phyloP scores from a whole-genome alignment of 2,113 vertebrate species.

The Cyrtonyx montezumae region DNA sequence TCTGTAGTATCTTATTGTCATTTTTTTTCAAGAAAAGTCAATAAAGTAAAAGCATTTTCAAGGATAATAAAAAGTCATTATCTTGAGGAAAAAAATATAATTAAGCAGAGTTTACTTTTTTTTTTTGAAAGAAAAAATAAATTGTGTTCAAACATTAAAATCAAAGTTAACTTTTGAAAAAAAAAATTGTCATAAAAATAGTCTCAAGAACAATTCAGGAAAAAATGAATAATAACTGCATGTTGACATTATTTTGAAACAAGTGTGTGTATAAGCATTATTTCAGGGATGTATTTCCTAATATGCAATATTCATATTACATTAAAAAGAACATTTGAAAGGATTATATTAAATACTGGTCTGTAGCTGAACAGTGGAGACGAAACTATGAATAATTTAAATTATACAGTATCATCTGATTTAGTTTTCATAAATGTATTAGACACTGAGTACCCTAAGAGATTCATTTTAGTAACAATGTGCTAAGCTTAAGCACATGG shows the following conservation, averaged over 20 bases:
- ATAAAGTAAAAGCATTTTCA: constrained; percentile 31
- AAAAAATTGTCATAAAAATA: not conserved
- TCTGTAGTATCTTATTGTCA: constrained; percentile 7
- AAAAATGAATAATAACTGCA: not conserved
- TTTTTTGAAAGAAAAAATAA: constrained; percentile 48
- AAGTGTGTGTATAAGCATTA: not conserved
- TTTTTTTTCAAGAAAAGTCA: constrained; percentile 11
- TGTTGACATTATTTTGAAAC: not conserved
- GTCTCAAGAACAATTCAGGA: not conserved
- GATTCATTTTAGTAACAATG: not conserved
- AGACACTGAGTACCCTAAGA: not conserved
- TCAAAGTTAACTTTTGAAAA: constrained; percentile 1
- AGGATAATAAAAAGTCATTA: constrained; percentile 40
- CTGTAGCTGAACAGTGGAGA: not conserved
- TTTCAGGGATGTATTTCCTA: not conserved
- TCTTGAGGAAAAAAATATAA: not conserved
- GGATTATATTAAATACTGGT: not conserved
- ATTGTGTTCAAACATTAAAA: constrained; percentile 42
- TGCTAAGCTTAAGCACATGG: not conserved
- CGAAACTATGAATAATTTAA: not conserved
- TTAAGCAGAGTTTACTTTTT: not conserved
- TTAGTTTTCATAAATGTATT: not conserved
- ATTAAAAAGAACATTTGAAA: not conserved
- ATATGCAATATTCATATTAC: not conserved
- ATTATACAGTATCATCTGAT: not conserved